Evolutionary conservation across 2,888 invertebrate species (phyloP).

Genomic region (Limnephilus lunatus): DNA sequence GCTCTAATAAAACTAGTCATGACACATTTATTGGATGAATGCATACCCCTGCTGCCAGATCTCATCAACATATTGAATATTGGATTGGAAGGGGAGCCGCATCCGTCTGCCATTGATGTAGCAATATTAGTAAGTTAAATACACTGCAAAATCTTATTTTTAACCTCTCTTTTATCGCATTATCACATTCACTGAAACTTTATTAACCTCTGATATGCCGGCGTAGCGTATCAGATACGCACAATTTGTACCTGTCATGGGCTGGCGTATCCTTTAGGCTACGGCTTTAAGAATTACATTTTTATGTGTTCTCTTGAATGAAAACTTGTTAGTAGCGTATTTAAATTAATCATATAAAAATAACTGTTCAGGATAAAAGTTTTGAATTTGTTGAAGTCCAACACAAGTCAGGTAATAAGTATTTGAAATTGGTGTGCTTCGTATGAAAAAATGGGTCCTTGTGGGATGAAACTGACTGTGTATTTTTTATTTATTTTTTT

Average conservation of each 20-base stretch:
- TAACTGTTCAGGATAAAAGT: no score
- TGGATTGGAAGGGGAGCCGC: conserved; percentile 83
- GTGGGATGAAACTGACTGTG: not conserved
- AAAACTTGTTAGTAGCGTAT: no score
- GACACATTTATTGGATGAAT: conserved; percentile 83
- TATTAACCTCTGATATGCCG: no score
- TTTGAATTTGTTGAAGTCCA: no score
- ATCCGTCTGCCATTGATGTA: conserved; percentile 84
- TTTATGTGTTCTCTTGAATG: not conserved
- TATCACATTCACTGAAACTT: not conserved
- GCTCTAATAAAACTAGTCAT: conserved; percentile 85
- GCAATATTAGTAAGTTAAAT: conserved; percentile 81
- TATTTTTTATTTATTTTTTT: no score
- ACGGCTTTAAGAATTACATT: not conserved
- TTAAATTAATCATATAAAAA: no score
- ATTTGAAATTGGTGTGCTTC: no score
- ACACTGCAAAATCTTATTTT: not conserved
- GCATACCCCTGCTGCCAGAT: conserved; percentile 82
- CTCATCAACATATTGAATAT: conserved; percentile 82
- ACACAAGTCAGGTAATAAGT: no score
- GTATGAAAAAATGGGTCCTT: not conserved
- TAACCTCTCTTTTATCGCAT: not conserved
- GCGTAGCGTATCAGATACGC: no score
- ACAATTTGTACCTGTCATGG: no score
- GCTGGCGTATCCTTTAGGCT: no score